Percentiles rank a stretch among this genome's conserved stretches.
phyloP scores from a whole-genome alignment of 2,797 vertebrate genomes.

The Rallus crepitans region DNA sequence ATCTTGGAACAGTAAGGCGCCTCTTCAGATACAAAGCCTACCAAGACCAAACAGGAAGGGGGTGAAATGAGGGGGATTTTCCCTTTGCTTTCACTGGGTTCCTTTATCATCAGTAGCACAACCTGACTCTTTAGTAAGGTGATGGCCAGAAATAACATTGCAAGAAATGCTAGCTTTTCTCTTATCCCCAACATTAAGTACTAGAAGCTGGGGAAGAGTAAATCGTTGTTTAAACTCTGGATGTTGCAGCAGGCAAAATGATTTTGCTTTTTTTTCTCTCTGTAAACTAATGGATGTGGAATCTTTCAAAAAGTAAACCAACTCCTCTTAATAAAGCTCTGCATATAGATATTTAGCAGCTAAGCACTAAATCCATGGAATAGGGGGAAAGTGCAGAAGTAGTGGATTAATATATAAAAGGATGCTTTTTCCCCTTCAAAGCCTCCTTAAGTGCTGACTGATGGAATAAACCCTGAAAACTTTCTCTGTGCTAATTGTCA shows the following conservation, averaged over 20 bases:
- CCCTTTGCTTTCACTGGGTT: background rate
- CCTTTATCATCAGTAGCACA: slow-evolving; percentile 31
- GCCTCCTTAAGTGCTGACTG: slow-evolving; percentile 73
- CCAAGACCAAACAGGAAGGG: background rate
- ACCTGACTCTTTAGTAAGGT: background rate
- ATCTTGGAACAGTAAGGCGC: slow-evolving; percentile 41
- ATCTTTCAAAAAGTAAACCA: slow-evolving; percentile 60
- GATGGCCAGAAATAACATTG: background rate
- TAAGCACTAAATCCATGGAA: slow-evolving; percentile 69
- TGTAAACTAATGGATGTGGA: slow-evolving; percentile 50
- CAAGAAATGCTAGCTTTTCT: background rate
- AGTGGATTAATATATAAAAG: slow-evolving; percentile 72
- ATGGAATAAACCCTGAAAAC: slow-evolving; percentile 72
- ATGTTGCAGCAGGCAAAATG: background rate
- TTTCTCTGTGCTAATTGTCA: slow-evolving; percentile 67
- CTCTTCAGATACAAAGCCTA: slow-evolving; percentile 33
- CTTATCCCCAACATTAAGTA: slow-evolving; percentile 12
- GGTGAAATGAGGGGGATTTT: background rate
- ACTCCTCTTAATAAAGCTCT: slow-evolving; percentile 62
- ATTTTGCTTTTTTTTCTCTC: slow-evolving; percentile 37
- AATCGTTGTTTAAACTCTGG: background rate
- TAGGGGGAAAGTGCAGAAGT: slow-evolving; percentile 55
- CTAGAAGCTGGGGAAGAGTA: slow-evolving; percentile 22
- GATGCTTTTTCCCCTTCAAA: slow-evolving; percentile 65
- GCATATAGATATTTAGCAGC: slow-evolving; percentile 62